Evolutionary conservation across 2,113 vertebrate species (phyloP), one percentile per base, ranked within the genome.

Genomic region (Protobothrops flavoviridis): DNA sequence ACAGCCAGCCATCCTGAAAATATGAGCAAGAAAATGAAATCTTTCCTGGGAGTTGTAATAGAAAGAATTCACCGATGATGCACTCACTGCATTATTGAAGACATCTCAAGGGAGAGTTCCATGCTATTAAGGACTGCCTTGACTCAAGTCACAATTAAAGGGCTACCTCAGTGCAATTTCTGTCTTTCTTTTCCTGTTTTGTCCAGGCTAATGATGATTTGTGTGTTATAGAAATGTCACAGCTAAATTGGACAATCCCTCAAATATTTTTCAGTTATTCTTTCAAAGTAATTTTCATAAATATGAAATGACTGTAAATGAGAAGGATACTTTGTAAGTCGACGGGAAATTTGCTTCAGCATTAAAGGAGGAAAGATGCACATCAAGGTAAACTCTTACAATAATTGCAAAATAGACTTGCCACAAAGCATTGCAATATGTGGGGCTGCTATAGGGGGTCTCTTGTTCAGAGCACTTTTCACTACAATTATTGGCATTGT

Each of bases 231-330:
- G 57, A 23, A 91, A 45, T 53, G 6, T 10, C 15, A 0, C 45
- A 15, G 2, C 5, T 57, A 57, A 87, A 53, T 5, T 33, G 43
- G 61, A 45, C 2, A 86, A 7, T 13, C 11, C 33, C 52, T 12
- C 5, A 87, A 24, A 43, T 29, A 20, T 20, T 11, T 59, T 90
- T 11, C 86, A 45, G 3, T 0, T 50, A 20, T 21, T 0, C 0
- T 45, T n/a, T 9, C 33, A 90, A 26, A 55, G 64, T 23, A 3
- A 21, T 4, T 26, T n/a, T 64, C 91, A 39, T 87, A 91, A 88
- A 59, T 61, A 92, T n/a, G 69, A 64, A 92, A 87, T 69, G 45
- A n/a, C 55, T 61, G 39, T 0, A 20, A 53, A 86, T 4, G 26
- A 13, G 4, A 56, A 0, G 55, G 17, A 56, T 56, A 20, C 20